Base-by-base conservation (phyloP, 2,888 invertebrate genomes). In the Keiferia lycopersicella region DNA sequence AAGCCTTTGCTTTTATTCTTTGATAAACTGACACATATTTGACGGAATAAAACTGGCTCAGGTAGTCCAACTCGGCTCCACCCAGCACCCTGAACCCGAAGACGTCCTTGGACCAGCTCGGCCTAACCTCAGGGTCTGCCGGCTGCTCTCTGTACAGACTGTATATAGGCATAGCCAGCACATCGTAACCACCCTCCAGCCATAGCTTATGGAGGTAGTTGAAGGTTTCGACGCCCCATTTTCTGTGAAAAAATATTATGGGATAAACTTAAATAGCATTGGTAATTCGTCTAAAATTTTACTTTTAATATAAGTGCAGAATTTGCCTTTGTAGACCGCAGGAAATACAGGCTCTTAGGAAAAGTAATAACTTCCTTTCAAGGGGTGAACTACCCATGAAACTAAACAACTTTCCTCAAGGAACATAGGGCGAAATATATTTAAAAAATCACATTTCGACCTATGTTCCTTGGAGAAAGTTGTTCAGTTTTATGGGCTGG, bases 141-240 rank as follows among this genome's bases (percentile, higher is more conserved):
- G 30, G 61, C 12, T 65, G 65, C 3, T 76, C 66, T 61, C 73
- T 71, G 50, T 74, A 74, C 8, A 91, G 67, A 18, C 70, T 73
- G 71, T 78, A 86, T n/a, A 85, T 69, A 0, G 91, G 90, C 66
- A 81, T 70, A 39, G 83, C 74, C 51, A 78, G 73, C 1, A 91
- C 66, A 0, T 79, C 76, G 30, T 75, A 81, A 4, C 86, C 87
- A 0, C 92, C 93, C 75, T 93, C 88, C 75, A 88, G 88, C 95
- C 94, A 96, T 71, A 93, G 87, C 69, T 93, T 82, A 82, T 86
- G 93, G 71, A 92, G 92, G 72, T 92, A 94, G 73, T 78, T 77
- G 72, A 94, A 94, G 12, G 94, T 94, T 69, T 90, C 92, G 41
- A 82, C 80, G 0, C 94, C 93, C 95, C 95, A 96, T 86, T 93